Percentiles rank a stretch among this genome's conserved stretches.
Conservation (phyloP, 2,888 invertebrate species). For the Lathronympha strigana region DNA sequence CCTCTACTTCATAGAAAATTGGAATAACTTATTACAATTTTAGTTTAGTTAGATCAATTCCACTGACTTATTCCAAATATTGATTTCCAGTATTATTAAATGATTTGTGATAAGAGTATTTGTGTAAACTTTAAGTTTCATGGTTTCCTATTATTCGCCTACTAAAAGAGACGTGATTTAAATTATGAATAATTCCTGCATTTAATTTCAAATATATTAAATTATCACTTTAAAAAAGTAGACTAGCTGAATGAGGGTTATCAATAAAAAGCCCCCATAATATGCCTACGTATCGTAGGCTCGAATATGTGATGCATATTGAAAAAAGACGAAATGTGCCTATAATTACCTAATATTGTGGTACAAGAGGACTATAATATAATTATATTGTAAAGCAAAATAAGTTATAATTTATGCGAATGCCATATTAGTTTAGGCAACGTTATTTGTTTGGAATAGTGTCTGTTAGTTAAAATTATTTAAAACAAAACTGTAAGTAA, state of each 20-base stretch:
- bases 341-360: background rate
- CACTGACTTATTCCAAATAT: conserved; percentile 25
- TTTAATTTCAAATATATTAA: background rate
- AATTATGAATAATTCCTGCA: conserved; percentile 18
- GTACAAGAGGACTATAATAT: background rate
- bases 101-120: conserved; percentile 35
- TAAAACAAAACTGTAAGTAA: background rate
- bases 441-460: background rate
- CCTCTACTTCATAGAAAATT: conserved; percentile 1
- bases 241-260: too few relatives aligned
- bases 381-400: conserved; percentile 12
- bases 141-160: conserved; percentile 1
- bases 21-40: conserved; percentile 3
- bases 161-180: background rate
- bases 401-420: background rate
- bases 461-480: background rate
- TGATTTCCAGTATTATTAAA: conserved; percentile 33
- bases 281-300: too few relatives aligned
- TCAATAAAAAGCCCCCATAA: too few relatives aligned
- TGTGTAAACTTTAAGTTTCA: conserved; percentile 25
- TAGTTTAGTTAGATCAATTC: conserved; percentile 31
- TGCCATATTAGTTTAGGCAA: conserved; percentile 10
- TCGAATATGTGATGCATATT: conserved; percentile 4
- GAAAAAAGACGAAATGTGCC: conserved; percentile 14
- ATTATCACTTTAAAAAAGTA: background rate